phyloP scores from a whole-genome alignment of 2,888 invertebrate genomes.

The Neoaliturus tenellus region DNA sequence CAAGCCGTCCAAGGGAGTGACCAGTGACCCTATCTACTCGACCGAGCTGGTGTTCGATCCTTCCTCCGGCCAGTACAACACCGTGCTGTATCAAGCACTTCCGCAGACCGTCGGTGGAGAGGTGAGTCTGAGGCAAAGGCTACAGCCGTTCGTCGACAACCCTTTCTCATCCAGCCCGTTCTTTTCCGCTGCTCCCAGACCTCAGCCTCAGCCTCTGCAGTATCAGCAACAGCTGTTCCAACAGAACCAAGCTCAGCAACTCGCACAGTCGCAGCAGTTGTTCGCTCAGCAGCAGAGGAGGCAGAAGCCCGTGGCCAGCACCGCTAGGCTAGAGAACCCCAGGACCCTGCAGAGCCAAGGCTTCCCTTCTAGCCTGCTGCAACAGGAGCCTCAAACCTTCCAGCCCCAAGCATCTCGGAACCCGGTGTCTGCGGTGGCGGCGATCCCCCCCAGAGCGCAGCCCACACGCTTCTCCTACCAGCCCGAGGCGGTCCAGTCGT shows the following conservation, averaged over 20 bases:
- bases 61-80: slow-evolving; percentile 85
- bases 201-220: slow-evolving; percentile 67
- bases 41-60: slow-evolving; percentile 88
- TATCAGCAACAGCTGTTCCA: slow-evolving; percentile 76
- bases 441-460: slow-evolving; percentile 72
- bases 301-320: slow-evolving; percentile 66
- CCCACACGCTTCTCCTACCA: slow-evolving; percentile 51
- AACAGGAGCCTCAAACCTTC: slow-evolving; percentile 70
- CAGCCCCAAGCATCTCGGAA: slow-evolving; percentile 67
- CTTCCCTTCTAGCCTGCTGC: slow-evolving; percentile 68
- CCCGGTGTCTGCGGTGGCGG: slow-evolving; percentile 69
- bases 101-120: slow-evolving; percentile 77
- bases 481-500: slow-evolving; percentile 65
- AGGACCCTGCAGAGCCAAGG: slow-evolving; percentile 59
- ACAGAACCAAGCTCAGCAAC: slow-evolving; percentile 78
- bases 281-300: slow-evolving; percentile 72
- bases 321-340: slow-evolving; percentile 55
- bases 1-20: slow-evolving; percentile 67
- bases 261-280: slow-evolving; percentile 80
- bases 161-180: slow-evolving; percentile 54
- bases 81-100: slow-evolving; percentile 84
- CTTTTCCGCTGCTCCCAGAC: slow-evolving; percentile 66
- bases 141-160: slow-evolving; percentile 82
- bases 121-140: slow-evolving; percentile 81
- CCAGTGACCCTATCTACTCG: slow-evolving; percentile 82